These are phyloP conservation scores for Congeria kusceri DNA, from an alignment of 2,888 invertebrate genomes.

Conservation along the genomic window DNA sequence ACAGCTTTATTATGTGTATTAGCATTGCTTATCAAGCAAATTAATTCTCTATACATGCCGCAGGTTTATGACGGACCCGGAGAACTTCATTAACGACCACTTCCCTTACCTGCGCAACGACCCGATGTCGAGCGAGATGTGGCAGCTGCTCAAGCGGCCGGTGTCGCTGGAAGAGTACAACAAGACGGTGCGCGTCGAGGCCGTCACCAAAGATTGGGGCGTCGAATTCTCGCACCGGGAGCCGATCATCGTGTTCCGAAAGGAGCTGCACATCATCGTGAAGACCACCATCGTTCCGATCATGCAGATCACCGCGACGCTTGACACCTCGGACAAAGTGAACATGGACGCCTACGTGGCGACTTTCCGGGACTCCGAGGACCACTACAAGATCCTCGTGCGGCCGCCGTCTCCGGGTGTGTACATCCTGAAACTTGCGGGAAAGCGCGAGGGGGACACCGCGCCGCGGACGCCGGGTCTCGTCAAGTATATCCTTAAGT, in stretches of 20 bases:
- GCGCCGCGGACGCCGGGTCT: conserved; percentile 51
- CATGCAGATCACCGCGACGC: conserved; percentile 61
- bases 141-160: conserved; percentile 62
- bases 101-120: conserved; percentile 64
- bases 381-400: conserved; percentile 59
- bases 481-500: conserved; percentile 66
- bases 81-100: conserved; percentile 66
- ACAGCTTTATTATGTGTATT: too few species aligned
- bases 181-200: conserved; percentile 57
- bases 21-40: too few species aligned
- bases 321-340: conserved; percentile 63
- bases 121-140: conserved; percentile 60
- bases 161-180: conserved; percentile 62
- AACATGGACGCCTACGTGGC: conserved; percentile 66
- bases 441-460: conserved; percentile 61
- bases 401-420: conserved; percentile 63
- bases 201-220: conserved; percentile 64
- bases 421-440: conserved; percentile 61
- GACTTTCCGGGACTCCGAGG: conserved; percentile 59
- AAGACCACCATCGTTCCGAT: conserved; percentile 64
- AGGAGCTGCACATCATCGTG: conserved; percentile 62
- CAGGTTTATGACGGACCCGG: conserved; percentile 66
- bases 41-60: too few species aligned
- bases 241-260: conserved; percentile 65
- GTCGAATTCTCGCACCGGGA: conserved; percentile 64